A percentile compares a stretch with the other conserved stretches of the same genome.
Conservation (phyloP, 2,113 vertebrate genomes). For the Thryonomys swinderianus region DNA sequence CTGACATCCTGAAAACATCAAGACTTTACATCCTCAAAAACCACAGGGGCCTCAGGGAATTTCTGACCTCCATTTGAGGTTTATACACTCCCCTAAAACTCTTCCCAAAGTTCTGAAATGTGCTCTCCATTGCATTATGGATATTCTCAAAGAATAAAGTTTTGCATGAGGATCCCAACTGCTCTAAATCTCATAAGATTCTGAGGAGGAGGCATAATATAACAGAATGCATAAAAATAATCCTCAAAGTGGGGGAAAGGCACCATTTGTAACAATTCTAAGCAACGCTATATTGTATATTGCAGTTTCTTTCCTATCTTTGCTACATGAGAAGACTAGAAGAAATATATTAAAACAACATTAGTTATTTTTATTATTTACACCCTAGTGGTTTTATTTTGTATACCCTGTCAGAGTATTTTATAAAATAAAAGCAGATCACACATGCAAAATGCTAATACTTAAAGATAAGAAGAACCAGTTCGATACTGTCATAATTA, state of each 20-base stretch:
- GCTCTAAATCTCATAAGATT: background rate
- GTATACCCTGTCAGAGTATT: background rate
- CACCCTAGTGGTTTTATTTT: background rate
- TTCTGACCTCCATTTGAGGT: background rate
- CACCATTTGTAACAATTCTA: background rate
- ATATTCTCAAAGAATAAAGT: background rate
- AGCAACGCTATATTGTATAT: background rate
- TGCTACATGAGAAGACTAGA: background rate
- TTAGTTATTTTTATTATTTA: background rate
- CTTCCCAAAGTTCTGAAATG: background rate
- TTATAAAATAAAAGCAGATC: constrained; percentile 32
- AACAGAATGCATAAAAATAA: constrained; percentile 16
- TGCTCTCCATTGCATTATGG: background rate
- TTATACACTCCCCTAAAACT: background rate
- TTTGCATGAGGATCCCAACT: background rate
- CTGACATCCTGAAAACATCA: background rate
- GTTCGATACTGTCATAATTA: constrained; percentile 3
- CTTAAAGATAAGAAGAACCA: background rate
- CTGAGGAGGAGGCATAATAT: background rate
- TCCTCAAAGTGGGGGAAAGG: background rate
- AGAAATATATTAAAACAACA: background rate
- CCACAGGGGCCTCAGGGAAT: background rate
- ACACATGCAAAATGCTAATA: background rate
- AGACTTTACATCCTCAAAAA: background rate
- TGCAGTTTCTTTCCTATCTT: background rate